Base-by-base conservation (phyloP, 1,140 invertebrate genomes). In the Hermetia illucens region DNA sequence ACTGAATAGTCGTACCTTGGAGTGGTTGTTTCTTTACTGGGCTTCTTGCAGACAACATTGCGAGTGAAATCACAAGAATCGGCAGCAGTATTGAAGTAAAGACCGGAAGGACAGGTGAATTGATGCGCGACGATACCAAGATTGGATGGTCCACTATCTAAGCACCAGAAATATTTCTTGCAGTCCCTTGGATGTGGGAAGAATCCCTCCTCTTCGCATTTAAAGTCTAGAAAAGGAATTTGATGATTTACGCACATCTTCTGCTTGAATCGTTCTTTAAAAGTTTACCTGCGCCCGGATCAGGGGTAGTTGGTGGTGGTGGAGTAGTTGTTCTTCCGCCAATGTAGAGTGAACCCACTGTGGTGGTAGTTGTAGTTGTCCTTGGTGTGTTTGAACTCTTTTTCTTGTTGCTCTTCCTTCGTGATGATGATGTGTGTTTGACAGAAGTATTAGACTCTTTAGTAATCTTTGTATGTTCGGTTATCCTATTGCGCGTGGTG, bases 121-220 rank as follows among this genome's bases (percentile, higher is more conserved):
- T 88, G 82, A 66, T 93, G 87, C 6, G 87, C 85, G 15, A 93
- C 84, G 31, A 92, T 79, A 31, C 88, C 89, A 20, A 90, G 65
- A 43, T 88, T 82, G 5, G 86, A 82, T 1, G 86, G 82, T 2
- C 87, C 87, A 50, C 82, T 86, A 46, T 89, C 84, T 30, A 93
- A 62, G 58, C 89, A 94, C 88, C 88, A 92, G 61, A 88, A 93
- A 50, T 94, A 94, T 53, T 92, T 92, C 54, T 89, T 88, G 60
- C 89, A 94, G 52, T 92, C 87, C 21, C 81, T 71, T 1, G 88
- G 87, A 64, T 94, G 87, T n/a, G 80, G 77, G 63, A 79, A 93
- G 63, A 94, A 94, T 27, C 89, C 89, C 69, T 93, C 89, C 42
- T 92, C 87, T 51, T 82, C 82, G 51, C 89, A 94, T 50, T 87